phyloP scores from a whole-genome alignment of 2,888 invertebrate genomes.

The Lithosia quadra region DNA sequence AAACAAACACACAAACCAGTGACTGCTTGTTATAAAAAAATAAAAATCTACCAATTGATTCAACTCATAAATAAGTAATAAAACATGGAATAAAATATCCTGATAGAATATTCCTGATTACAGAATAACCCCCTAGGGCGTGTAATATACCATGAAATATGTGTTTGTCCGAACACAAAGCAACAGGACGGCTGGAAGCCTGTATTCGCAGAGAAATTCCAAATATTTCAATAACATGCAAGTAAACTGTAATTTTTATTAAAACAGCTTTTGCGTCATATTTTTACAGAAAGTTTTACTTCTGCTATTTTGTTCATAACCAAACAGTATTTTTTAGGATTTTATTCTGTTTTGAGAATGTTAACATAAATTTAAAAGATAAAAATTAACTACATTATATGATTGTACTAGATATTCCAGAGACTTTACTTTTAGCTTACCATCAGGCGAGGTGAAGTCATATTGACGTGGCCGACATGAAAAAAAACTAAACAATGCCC shows the following conservation, averaged over 20 bases:
- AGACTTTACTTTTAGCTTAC: too few species aligned
- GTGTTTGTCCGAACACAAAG: conserved; percentile 69
- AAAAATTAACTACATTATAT: too few species aligned
- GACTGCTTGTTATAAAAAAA: too few species aligned
- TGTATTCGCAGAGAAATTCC: conserved; percentile 61
- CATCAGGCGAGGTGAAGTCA: too few species aligned
- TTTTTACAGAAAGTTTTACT: not conserved
- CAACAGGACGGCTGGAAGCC: conserved; percentile 56
- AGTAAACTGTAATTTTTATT: conserved; percentile 49
- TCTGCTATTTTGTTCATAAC: not conserved
- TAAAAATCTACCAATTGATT: not conserved
- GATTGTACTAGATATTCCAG: too few species aligned
- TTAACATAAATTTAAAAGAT: too few species aligned
- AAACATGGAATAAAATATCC: conserved; percentile 20
- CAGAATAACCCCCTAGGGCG: conserved; percentile 56
- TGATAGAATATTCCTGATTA: conserved; percentile 47
- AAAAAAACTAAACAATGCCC: too few species aligned
- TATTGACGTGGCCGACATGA: too few species aligned
- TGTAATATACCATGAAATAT: conserved; percentile 70
- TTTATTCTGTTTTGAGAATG: not conserved
- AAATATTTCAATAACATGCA: conserved; percentile 72
- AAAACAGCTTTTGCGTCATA: not conserved
- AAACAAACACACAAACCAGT: too few species aligned
- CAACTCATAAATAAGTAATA: not conserved
- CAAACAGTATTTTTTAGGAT: not conserved